Evolutionary conservation across 2,797 vertebrate genomes (phyloP).

Genomic region (Orientallactaga sibirica): DNA sequence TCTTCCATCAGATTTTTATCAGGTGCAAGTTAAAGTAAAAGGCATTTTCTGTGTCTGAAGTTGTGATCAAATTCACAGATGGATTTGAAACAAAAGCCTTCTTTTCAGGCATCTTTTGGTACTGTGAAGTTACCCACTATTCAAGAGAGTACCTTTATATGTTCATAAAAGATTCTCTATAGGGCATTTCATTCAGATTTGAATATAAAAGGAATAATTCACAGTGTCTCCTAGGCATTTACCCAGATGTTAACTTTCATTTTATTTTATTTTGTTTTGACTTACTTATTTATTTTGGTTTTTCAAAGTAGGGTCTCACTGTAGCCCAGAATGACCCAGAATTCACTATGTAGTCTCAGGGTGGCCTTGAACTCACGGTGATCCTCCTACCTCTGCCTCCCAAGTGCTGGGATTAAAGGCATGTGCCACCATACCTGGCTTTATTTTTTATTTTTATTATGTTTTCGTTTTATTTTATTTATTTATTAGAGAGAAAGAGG

Average conservation of each 20-base stretch:
- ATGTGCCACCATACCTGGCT: too few relatives aligned
- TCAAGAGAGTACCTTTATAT: conserved; percentile 46
- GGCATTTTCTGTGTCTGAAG: background rate
- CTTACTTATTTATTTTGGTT: too few relatives aligned
- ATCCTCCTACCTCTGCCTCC: too few relatives aligned
- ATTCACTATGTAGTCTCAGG: too few relatives aligned
- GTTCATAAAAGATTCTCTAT: conserved; percentile 16
- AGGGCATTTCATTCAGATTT: conserved; percentile 21
- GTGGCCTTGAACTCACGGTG: too few relatives aligned
- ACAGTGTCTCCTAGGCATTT: background rate
- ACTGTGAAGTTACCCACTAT: background rate
- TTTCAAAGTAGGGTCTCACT: background rate
- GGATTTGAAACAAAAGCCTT: conserved; percentile 2
- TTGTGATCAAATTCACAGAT: conserved; percentile 30
- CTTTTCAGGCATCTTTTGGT: background rate
- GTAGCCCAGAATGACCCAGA: too few relatives aligned
- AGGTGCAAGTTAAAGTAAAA: conserved; percentile 42
- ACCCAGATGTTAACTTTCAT: background rate
- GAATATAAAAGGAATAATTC: conserved; percentile 48
- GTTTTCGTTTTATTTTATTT: too few relatives aligned
- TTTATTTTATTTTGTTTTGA: background rate
- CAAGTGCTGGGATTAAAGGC: too few relatives aligned
- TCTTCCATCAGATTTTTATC: conserved; percentile 49
- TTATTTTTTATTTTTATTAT: too few relatives aligned
- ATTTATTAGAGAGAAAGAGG: too few relatives aligned